Conservation (phyloP, 2,797 vertebrate species). For the Hoplostethus mediterraneus region DNA sequence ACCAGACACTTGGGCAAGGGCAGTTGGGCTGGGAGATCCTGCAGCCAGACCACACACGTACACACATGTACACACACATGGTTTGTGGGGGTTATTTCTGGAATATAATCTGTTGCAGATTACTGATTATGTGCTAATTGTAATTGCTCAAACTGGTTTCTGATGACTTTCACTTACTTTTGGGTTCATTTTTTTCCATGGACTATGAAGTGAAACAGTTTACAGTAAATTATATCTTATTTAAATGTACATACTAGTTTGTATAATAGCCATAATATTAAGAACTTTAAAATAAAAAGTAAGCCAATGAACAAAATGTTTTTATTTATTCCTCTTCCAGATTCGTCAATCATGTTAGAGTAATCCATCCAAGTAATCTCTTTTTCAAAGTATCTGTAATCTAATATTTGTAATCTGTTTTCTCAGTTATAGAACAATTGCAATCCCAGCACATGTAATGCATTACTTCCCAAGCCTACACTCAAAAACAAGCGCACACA, state of each 20-base stretch:
- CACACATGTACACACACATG: neutral
- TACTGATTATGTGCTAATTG: conserved; percentile 1
- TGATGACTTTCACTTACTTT: no score
- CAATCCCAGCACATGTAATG: conserved; percentile 30
- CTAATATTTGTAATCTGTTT: neutral
- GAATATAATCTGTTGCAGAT: neutral
- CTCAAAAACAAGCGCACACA: no score
- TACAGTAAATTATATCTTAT: no score
- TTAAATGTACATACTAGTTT: no score
- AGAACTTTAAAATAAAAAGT: no score
- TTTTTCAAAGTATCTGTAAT: no score
- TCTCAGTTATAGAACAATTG: conserved; percentile 1
- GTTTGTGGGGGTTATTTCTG: neutral
- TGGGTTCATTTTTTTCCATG: no score
- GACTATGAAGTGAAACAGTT: no score
- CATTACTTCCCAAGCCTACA: neutral
- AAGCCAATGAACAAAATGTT: no score
- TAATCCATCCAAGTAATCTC: neutral
- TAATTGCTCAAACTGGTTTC: no score
- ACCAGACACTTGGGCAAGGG: conserved; percentile 10
- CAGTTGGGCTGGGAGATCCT: conserved; percentile 11
- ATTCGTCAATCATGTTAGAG: neutral
- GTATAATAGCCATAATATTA: no score
- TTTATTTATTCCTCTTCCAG: neutral
- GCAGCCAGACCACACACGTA: conserved; percentile 32